Evolutionary conservation across 2,113 vertebrate species (phyloP).

Genomic region (Hepsetus odoe): DNA sequence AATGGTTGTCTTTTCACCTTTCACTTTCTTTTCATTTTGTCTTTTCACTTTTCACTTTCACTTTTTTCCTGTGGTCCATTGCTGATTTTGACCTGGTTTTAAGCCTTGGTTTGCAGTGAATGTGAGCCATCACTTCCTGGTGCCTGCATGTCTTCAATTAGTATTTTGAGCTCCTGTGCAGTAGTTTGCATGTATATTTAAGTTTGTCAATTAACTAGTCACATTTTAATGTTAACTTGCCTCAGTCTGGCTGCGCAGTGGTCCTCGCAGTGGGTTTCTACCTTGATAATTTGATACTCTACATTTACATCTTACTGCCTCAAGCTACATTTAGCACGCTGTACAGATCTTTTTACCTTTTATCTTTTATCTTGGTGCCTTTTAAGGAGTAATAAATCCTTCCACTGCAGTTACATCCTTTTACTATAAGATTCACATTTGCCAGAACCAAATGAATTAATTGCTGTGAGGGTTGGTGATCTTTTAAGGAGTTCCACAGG

Average conservation of each 20-base stretch:
- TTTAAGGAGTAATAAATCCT: background rate
- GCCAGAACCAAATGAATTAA: background rate
- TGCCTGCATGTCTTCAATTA: too few relatives aligned
- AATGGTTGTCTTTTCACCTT: too few relatives aligned
- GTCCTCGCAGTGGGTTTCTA: background rate
- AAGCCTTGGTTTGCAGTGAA: too few relatives aligned
- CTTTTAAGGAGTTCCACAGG: slow-evolving; percentile 24
- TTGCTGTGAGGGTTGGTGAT: background rate
- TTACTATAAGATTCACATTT: background rate
- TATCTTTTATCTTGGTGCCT: background rate
- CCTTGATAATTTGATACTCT: background rate
- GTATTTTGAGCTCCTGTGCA: too few relatives aligned
- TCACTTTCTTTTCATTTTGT: too few relatives aligned
- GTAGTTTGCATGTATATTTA: too few relatives aligned
- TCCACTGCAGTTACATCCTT: background rate
- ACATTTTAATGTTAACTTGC: too few relatives aligned
- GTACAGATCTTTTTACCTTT: background rate
- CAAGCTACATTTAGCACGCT: background rate
- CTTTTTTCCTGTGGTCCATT: too few relatives aligned
- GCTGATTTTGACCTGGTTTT: too few relatives aligned
- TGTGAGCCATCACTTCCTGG: too few relatives aligned
- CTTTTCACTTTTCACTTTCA: too few relatives aligned
- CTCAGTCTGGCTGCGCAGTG: background rate
- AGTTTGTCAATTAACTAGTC: too few relatives aligned
- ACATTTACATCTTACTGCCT: background rate